Conservation (phyloP, 2,113 vertebrate species). For the Saguinus midas region DNA sequence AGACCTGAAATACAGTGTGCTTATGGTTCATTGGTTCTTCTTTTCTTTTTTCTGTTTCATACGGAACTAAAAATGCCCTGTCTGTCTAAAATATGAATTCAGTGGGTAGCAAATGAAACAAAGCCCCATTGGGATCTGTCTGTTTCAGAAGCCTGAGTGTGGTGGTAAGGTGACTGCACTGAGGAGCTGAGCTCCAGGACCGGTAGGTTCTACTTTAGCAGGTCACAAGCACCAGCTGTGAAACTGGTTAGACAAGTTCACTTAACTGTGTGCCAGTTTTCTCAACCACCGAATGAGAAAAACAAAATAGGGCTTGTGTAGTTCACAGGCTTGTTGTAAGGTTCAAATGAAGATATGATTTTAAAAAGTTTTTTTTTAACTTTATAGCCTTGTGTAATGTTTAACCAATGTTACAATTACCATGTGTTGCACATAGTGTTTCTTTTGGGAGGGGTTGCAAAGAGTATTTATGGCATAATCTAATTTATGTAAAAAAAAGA, state of each 20-base stretch:
- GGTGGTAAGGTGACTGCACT: neutral
- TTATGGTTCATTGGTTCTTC: accelerated
- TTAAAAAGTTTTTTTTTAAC: neutral
- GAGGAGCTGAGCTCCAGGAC: neutral
- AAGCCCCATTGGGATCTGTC: neutral
- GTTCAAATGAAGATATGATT: neutral
- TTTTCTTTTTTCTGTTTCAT: neutral
- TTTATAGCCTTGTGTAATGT: neutral
- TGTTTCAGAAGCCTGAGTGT: neutral
- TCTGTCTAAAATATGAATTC: neutral
- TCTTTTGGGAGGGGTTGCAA: neutral
- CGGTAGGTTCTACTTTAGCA: neutral
- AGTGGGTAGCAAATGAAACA: neutral
- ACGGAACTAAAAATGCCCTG: neutral
- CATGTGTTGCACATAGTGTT: neutral
- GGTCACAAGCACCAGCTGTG: neutral
- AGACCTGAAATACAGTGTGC: neutral
- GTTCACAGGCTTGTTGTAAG: neutral
- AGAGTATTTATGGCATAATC: neutral
- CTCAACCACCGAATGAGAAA: neutral
- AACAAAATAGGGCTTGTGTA: neutral
- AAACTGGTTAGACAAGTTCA: neutral
- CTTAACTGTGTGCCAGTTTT: neutral
- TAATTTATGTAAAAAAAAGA: neutral
- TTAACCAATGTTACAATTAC: neutral